Base-by-base conservation (phyloP, 2,797 vertebrate genomes). In the Myotis planiceps region DNA sequence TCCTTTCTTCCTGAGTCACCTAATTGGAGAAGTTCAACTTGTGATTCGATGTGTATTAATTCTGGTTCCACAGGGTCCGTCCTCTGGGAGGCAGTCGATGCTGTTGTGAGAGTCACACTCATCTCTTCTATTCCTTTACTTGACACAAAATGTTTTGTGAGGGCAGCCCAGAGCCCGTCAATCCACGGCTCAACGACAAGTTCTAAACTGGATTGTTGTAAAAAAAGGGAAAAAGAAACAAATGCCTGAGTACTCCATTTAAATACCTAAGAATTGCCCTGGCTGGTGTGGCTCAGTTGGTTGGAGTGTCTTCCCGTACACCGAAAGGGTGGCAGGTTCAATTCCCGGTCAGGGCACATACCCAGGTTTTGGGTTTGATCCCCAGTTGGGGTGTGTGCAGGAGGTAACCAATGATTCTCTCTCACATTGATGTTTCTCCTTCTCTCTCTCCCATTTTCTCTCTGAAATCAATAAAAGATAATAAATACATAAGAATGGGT, bases 131-230 rank as follows among this genome's bases (percentile, higher is more conserved):
- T 97, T 79, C 90, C 86, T 94, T 96, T 55, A 34, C 88, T 94
- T 13, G 97, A 96, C 1, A 37, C 25, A 95, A 99, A 98, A 18
- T 98, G 98, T 96, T 98, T 98, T 81, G 98, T 98, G 55, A 99
- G 98, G 60, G 99, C 99, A 29, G 98, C 96, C 99, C 99, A 99
- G 97, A 99, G 99, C 85, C 99, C 99, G 68, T 99, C 98, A 95
- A 99, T 98, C 99, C 99, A 99, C 1, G 99, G 99, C 88, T 99
- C 99, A 63, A 99, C 98, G 91, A 99, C 99, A 80, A 99, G 85
- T 95, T 99, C 99, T 96, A 99, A 98, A 88, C 99, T 99, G 93
- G 86, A 97, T 27, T 18, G 6, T 6, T 84, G 55, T 0, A 63
- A 63, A 34, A 1, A 85, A 68, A 9, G n/a, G 39, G 1, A 88